These are phyloP conservation scores for Macropus fuliginosus DNA, from an alignment of 2,797 vertebrate genomes.

Conservation along the genomic window DNA sequence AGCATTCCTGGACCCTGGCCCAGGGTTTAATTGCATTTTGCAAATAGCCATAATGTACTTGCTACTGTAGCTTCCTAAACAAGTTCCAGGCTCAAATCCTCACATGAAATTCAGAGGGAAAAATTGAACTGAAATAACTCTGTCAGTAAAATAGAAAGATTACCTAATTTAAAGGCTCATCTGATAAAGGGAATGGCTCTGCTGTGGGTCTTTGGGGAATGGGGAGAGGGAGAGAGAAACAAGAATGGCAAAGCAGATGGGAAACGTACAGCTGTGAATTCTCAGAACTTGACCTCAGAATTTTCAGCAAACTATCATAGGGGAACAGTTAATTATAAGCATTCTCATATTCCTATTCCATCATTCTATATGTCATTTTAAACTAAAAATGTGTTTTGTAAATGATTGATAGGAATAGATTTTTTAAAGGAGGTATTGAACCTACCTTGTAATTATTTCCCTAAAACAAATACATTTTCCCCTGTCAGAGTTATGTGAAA, in stretches of 20 bases:
- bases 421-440: background rate
- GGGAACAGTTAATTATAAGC: background rate
- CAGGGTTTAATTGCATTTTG: slow-evolving; percentile 69
- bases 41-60: slow-evolving; percentile 46
- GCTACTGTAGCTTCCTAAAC: slow-evolving; percentile 26
- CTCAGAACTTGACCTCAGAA: background rate
- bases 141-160: slow-evolving; percentile 45
- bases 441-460: slow-evolving; percentile 2
- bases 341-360: background rate
- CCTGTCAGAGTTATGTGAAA: background rate
- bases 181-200: slow-evolving; percentile 29
- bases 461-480: slow-evolving; percentile 18
- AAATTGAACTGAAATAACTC: slow-evolving; percentile 48
- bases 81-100: slow-evolving; percentile 53
- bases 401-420: background rate
- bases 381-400: background rate
- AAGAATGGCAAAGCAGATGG: background rate
- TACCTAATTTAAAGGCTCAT: slow-evolving; percentile 53
- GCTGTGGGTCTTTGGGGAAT: background rate
- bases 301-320: background rate
- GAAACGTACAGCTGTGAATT: slow-evolving; percentile 11
- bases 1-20: slow-evolving; percentile 66
- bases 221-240: background rate
- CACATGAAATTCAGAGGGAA: slow-evolving; percentile 29
- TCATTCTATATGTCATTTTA: slow-evolving; percentile 16